A percentile compares a stretch with the other conserved stretches of the same genome.
phyloP scores from a whole-genome alignment of 1,140 invertebrate genomes.

The Trichoplusia ni region DNA sequence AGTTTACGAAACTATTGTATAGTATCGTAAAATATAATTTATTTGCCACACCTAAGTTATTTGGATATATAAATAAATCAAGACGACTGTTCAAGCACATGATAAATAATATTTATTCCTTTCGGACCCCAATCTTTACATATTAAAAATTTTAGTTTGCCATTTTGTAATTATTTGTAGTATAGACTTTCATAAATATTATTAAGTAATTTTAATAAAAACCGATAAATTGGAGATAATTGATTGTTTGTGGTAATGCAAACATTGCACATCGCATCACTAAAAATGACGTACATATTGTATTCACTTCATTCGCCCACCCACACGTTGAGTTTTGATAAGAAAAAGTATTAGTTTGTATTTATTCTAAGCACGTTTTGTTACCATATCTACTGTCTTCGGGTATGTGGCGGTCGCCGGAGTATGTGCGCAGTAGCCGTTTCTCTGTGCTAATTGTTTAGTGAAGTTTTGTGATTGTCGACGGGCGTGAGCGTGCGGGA shows the following conservation, averaged over 20 bases:
- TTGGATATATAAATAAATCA: too few relatives aligned
- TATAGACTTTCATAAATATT: too few relatives aligned
- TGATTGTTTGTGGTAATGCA: background rate
- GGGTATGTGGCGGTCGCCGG: conserved; percentile 36
- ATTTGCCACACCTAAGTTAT: too few relatives aligned
- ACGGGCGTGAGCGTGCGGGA: conserved; percentile 62
- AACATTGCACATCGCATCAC: background rate
- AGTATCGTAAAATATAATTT: too few relatives aligned
- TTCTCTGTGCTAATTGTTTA: conserved; percentile 35
- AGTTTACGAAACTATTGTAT: too few relatives aligned
- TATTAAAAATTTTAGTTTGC: too few relatives aligned
- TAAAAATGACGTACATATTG: conserved; percentile 48
- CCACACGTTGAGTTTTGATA: conserved; percentile 59
- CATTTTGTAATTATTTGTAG: too few relatives aligned
- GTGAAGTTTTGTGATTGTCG: conserved; percentile 47
- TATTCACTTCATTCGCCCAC: conserved; percentile 46
- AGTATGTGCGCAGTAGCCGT: conserved; percentile 29
- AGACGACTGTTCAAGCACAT: too few relatives aligned
- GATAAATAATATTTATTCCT: too few relatives aligned
- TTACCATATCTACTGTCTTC: conserved; percentile 42
- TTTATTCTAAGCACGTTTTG: conserved; percentile 52
- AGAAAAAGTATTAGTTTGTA: conserved; percentile 48
- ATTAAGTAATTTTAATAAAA: background rate
- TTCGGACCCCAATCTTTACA: too few relatives aligned
- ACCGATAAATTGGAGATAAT: background rate